Evolutionary conservation across 2,113 vertebrate species (phyloP).

Genomic region (Dicrurus megarhynchus): DNA sequence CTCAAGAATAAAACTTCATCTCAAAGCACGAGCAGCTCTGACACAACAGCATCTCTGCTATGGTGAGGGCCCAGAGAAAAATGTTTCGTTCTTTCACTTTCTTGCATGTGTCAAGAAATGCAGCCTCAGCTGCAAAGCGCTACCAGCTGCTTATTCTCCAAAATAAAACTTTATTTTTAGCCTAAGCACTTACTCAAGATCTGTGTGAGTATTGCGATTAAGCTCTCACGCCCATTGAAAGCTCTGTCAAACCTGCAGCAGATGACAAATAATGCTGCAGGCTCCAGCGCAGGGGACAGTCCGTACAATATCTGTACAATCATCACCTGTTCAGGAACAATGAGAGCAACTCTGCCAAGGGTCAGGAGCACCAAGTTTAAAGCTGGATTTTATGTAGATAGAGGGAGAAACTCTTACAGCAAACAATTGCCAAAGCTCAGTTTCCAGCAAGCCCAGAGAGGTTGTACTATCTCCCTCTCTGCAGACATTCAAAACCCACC

Average conservation of each 20-base stretch:
- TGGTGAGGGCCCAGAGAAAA: not conserved
- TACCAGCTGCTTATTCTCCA: conserved; percentile 57
- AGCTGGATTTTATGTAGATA: not conserved
- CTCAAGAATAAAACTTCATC: not conserved
- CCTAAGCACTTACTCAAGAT: conserved; percentile 13
- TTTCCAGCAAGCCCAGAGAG: not conserved
- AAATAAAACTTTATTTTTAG: conserved; percentile 63
- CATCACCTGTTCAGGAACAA: not conserved
- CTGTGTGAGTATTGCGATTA: not conserved
- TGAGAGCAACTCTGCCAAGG: not conserved
- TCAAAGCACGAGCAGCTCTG: not conserved
- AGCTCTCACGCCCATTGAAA: not conserved
- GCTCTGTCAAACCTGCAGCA: not conserved
- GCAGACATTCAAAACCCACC: not conserved
- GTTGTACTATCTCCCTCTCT: not conserved
- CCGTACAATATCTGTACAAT: not conserved
- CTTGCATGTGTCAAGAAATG: not conserved
- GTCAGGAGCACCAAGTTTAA: not conserved
- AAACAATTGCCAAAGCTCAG: not conserved
- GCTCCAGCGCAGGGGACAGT: not conserved
- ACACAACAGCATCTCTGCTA: not conserved
- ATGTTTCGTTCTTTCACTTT: not conserved
- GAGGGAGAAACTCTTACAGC: not conserved
- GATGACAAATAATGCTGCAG: not conserved
- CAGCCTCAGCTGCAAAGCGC: conserved; percentile 11